Conservation (phyloP, 2,888 invertebrate species). For the Amblyjoppa fuscipennis region DNA sequence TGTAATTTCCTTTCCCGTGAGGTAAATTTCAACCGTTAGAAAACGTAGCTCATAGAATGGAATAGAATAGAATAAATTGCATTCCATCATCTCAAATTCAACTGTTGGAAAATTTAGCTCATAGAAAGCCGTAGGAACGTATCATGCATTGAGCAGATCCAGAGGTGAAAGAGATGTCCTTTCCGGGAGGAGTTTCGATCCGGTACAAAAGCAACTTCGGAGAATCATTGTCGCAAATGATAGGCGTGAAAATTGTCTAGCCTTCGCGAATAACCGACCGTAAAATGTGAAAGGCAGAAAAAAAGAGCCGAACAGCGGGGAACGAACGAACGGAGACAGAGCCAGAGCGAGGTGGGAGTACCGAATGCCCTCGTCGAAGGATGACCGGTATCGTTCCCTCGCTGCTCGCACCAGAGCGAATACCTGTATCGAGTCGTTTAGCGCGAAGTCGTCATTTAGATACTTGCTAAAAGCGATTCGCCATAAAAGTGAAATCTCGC, state of each 20-base stretch:
- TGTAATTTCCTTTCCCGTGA: no score
- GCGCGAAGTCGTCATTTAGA: slow-evolving; percentile 81
- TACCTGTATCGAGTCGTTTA: slow-evolving; percentile 61
- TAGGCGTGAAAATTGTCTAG: background rate
- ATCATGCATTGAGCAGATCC: background rate
- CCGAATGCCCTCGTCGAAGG: slow-evolving; percentile 35
- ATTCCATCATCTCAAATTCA: no score
- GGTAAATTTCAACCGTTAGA: no score
- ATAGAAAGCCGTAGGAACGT: no score
- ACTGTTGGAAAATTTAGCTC: no score
- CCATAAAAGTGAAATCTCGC: slow-evolving; percentile 80
- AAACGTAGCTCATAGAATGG: no score
- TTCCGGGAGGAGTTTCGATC: background rate
- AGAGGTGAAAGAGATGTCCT: background rate
- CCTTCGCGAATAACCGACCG: background rate
- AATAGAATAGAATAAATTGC: no score
- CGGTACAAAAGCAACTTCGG: background rate
- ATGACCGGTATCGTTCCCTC: slow-evolving; percentile 30
- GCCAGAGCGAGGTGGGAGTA: slow-evolving; percentile 2
- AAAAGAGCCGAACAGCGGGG: background rate
- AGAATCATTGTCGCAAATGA: background rate
- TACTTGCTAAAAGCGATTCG: slow-evolving; percentile 83
- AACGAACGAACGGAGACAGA: background rate
- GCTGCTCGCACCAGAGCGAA: background rate
- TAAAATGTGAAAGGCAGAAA: background rate